phyloP scores from a whole-genome alignment of 1,140 invertebrate genomes.

The Arctopsyche grandis region DNA sequence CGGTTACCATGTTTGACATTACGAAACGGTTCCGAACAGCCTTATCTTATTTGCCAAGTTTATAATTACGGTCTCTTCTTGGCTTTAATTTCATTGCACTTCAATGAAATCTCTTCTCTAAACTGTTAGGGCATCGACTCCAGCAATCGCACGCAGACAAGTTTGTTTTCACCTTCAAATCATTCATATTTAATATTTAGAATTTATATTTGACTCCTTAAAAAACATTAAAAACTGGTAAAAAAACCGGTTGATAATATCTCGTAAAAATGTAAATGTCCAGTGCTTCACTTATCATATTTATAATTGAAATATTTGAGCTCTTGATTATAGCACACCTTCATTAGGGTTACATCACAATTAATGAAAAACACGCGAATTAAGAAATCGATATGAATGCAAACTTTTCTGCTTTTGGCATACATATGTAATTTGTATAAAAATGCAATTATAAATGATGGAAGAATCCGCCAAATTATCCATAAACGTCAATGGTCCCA shows the following conservation, averaged over 20 bases:
- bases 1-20: conserved; percentile 3
- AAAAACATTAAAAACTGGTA: background rate
- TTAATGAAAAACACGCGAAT: background rate
- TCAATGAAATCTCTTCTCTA: background rate
- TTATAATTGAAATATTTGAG: too few species aligned
- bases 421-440: too few species aligned
- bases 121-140: background rate
- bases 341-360: too few species aligned
- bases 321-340: too few species aligned
- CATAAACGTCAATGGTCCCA: too few species aligned
- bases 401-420: too few species aligned
- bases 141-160: background rate
- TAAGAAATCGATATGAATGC: too few species aligned
- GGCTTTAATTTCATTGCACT: background rate
- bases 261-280: background rate
- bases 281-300: background rate
- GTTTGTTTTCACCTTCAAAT: background rate
- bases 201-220: background rate
- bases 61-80: background rate
- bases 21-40: background rate
- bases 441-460: too few species aligned
- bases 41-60: background rate
- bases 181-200: background rate
- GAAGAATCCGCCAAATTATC: too few species aligned
- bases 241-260: background rate